Percentiles rank a stretch among this genome's conserved stretches.
phyloP scores from a whole-genome alignment of 2,797 vertebrate genomes.

The Iguana delicatissima region DNA sequence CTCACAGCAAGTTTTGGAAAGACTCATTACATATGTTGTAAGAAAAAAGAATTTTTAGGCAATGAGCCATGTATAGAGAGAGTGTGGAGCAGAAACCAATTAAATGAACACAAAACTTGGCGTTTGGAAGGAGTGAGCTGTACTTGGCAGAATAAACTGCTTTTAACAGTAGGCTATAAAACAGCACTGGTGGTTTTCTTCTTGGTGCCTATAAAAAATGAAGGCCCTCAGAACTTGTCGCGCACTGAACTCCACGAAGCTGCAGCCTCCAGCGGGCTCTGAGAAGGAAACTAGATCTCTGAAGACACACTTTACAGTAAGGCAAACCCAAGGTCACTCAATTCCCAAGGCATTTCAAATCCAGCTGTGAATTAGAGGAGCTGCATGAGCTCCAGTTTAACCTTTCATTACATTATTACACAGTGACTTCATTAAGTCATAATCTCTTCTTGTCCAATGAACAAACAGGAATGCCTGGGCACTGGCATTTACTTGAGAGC shows the following conservation, averaged over 20 bases:
- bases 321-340: slow-evolving; percentile 69
- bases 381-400: slow-evolving; percentile 64
- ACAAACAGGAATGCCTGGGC: slow-evolving; percentile 56
- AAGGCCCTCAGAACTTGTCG: not conserved
- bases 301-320: slow-evolving; percentile 47
- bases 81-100: not conserved
- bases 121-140: slow-evolving; percentile 45
- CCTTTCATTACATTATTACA: slow-evolving; percentile 62
- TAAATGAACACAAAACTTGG: slow-evolving; percentile 41
- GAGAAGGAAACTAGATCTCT: slow-evolving; percentile 58
- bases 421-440: slow-evolving; percentile 73
- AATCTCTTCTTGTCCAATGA: slow-evolving; percentile 39
- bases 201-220: not conserved
- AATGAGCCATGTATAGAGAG: too few species aligned
- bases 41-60: not conserved
- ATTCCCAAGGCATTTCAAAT: slow-evolving; percentile 72
- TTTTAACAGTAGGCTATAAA: not conserved
- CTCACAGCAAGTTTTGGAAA: not conserved
- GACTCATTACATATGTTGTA: not conserved
- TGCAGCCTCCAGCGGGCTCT: slow-evolving; percentile 39
- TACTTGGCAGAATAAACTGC: slow-evolving; percentile 34
- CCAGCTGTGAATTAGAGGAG: slow-evolving; percentile 68
- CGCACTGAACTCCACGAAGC: slow-evolving; percentile 2
- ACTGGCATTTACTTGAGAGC: slow-evolving; percentile 33
- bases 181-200: not conserved